phyloP scores from a whole-genome alignment of 2,797 vertebrate species.

The Fratercula arctica region DNA sequence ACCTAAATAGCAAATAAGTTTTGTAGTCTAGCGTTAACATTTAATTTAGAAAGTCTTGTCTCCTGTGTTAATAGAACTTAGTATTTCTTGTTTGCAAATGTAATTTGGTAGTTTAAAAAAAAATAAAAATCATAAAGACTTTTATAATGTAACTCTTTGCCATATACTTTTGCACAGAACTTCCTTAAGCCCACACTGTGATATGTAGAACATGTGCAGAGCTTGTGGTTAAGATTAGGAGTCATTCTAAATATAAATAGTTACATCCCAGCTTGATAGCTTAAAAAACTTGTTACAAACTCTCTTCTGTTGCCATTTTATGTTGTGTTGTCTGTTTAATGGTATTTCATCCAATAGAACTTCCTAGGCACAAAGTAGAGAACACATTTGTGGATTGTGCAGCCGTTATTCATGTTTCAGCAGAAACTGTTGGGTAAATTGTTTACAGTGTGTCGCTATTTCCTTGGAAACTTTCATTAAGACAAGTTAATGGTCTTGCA shows the following conservation, averaged over 20 bases:
- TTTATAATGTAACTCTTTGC: neutral
- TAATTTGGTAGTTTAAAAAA: neutral
- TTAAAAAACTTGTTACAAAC: neutral
- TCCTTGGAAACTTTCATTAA: constrained; percentile 50
- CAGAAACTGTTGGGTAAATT: neutral
- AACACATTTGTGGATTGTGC: neutral
- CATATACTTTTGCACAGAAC: neutral
- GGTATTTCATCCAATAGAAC: neutral
- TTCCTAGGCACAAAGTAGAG: neutral
- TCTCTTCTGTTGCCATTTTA: neutral
- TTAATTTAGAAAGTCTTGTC: neutral
- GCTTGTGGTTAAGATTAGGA: neutral
- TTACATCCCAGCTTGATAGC: neutral
- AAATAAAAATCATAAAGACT: neutral
- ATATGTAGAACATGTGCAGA: neutral
- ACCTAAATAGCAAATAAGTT: neutral
- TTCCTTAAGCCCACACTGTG: neutral
- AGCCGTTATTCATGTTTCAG: neutral
- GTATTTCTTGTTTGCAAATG: neutral
- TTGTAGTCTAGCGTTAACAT: neutral
- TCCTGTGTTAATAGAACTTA: neutral
- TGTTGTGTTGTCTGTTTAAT: neutral
- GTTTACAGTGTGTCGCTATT: neutral
- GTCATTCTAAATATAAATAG: neutral
- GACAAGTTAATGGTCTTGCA: constrained; percentile 23